Evolutionary conservation across 2,113 vertebrate species (phyloP), one percentile per base, ranked within the genome.

Genomic region (Glaucomys volans): DNA sequence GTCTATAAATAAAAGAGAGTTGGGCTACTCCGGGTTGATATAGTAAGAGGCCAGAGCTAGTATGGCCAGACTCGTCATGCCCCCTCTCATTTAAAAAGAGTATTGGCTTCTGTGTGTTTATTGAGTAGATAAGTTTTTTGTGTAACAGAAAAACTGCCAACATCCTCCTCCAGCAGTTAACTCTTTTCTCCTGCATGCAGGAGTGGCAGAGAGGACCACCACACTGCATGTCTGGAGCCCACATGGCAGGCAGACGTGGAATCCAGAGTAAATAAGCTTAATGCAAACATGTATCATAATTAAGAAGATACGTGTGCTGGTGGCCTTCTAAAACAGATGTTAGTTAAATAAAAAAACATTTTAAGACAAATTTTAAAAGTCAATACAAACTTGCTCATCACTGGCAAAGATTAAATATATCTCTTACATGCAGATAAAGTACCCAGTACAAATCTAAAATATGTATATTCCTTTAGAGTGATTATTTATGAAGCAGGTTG

Each of bases 301-400:
- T 54, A 88, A 69, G 66, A 94, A 91, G 47, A 54, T 42, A n/a
- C 64, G 57, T 79, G 22, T 72, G 17, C 20, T 40, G 26, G 32
- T 66, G 28, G 26, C 10, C 26, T 72, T 12, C 62, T 79, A n/a
- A 30, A 92, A 14, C 20, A 94, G 14, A 42, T 71, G 79, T 79
- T 71, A 77, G 62, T 28, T 95, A 76, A 69, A 57, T 57, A 88
- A 83, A 92, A 57, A 28, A 28, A 79, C 6, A 84, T 84, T 92
- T 87, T 75, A 79, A 47, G 20, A 26, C 83, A 16, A 64, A 84
- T 72, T 4, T 14, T 20, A 83, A 62, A 72, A 37, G 10, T 72
- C 64, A 72, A 26, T 76, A 44, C 9, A 71, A 83, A 91, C 11
- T 40, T 87, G 16, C 11, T 82, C 20, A 24, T 75, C 9, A 52